Evolutionary conservation across 2,888 invertebrate species (phyloP), one percentile per base, ranked within the genome.

Genomic region (Amphipoea lucens): DNA sequence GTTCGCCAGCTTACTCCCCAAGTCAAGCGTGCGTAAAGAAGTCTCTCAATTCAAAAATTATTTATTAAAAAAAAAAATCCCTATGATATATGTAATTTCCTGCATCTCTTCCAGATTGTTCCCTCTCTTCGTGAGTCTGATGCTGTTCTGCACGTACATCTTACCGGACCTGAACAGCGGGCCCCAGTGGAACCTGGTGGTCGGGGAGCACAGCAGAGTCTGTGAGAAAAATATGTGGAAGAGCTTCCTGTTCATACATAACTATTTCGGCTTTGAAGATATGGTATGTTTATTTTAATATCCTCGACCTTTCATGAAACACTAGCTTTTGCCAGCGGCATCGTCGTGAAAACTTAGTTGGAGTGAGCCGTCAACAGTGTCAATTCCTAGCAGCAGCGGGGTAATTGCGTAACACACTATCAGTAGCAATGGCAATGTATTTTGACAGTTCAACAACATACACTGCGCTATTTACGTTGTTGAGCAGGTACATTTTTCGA

Each of bases 221-320:
- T 97, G 97, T 88, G 95, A 97, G 88, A 95, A 95, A 87, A 96
- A 97, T 86, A 97, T 97, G 97, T 97, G 97, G 97, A 96, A 96
- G 89, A 97, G 97, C 89, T 96, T 97, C 88, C 93, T 97, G 17
- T 97, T 97, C 91, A 97, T 97, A 67, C 97, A 97, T 87, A 97
- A 97, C 86, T 97, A 96, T 92, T 97, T 97, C 84, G 97, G 97
- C n/a, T 97, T 97, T 86, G 97, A 97, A 90, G 95, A 97, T 81
- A 97, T 97, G 97, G 97, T 97, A 90, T 87, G 93, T 87, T 11
- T n/a, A 40, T 20, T 36, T 40, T 54, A n/a, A 45, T 51, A 5
- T n/a, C 5, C 1, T n/a, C 48, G 6, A 45, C 1, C 11, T 54
- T 36, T 0, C 20, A 17, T 3, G 17, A 63, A 20, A 20, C 4